Evolutionary conservation across 2,888 invertebrate genomes (phyloP).

Genomic region (Thereva nobilitata): DNA sequence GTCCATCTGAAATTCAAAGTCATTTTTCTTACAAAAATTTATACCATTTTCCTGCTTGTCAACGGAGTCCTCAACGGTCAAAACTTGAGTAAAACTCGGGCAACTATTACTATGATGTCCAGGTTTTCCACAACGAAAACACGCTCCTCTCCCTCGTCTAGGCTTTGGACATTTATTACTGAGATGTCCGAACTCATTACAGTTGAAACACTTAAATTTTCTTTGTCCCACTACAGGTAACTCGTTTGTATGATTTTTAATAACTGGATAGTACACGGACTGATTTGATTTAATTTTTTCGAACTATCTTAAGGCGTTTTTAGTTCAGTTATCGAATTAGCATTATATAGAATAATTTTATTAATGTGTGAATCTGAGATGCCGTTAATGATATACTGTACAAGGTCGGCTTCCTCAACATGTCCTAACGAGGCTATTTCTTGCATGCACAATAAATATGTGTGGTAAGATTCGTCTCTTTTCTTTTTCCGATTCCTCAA

Average conservation of each 20-base stretch:
- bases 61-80: conserved; percentile 6
- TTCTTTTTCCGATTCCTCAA: conserved; percentile 23
- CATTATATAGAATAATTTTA: conserved; percentile 9
- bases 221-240: too few relatives aligned
- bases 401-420: background rate
- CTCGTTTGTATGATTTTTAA: background rate
- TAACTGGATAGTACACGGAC: background rate
- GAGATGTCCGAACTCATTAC: conserved; percentile 1
- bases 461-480: background rate
- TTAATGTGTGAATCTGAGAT: conserved; percentile 8
- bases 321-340: conserved; percentile 2
- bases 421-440: conserved; percentile 6
- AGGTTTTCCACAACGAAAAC: conserved; percentile 3
- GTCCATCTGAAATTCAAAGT: conserved; percentile 7
- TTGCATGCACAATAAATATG: conserved; percentile 15
- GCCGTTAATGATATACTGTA: conserved; percentile 14
- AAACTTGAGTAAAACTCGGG: background rate
- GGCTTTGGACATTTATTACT: conserved; percentile 5
- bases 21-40: conserved; percentile 1
- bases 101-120: conserved; percentile 3
- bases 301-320: conserved; percentile 6
- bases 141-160: background rate
- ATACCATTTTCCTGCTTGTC: background rate
- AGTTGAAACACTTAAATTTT: conserved; percentile 13
- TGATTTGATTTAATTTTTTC: conserved; percentile 7